Base-by-base conservation (phyloP, 37 sponge, comb jelly and placozoan genomes). In the Chondrosia reniformis region DNA sequence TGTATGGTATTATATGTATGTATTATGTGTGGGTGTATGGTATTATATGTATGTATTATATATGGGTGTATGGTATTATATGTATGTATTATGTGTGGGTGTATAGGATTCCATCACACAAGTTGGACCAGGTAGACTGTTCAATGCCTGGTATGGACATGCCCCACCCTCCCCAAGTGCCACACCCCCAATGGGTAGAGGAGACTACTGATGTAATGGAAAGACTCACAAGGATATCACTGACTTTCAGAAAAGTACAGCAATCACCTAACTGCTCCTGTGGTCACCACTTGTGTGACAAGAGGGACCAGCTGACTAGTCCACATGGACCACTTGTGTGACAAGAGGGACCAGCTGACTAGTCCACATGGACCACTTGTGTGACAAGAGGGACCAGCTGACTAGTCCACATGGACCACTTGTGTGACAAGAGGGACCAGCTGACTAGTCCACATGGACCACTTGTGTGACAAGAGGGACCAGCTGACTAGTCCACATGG, bases 191-290 rank as follows among this genome's bases (percentile, higher is more conserved):
- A 4, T 33, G 31, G 19, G 19, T 64, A 7, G 66, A n/a, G 7
- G 66, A 64, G 66, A 64, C 66, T 7, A 10, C 66, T 2, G 66
- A 64, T 0, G 57, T 88, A 12, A 36, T 87, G 6, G 79, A 85
- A 17, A 83, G 92, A 75, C 44, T 77, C 13, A 45, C 31, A 58
- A 67, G 92, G 49, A 64, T 80, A 5, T 91, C 92, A 27, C 78
- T 91, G 10, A 91, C 92, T 19, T 88, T 91, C 54, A 74, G 92
- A 57, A 91, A 77, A 45, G 64, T 91, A 10, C 33, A 75, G 25
- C 21, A 34, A 4, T 17, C 15, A 33, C 85, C 88, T 4, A 21
- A 33, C 19, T 64, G 66, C 7, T 4, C 2, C 66, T 64, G 66
- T 7, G 36, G 66, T 4, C 66, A 64, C 66, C 28, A 28, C 3